These are phyloP conservation scores for Luidia sarsii DNA, from an alignment of 53 echinoderm and acorn worm genomes.

Conservation along the genomic window DNA sequence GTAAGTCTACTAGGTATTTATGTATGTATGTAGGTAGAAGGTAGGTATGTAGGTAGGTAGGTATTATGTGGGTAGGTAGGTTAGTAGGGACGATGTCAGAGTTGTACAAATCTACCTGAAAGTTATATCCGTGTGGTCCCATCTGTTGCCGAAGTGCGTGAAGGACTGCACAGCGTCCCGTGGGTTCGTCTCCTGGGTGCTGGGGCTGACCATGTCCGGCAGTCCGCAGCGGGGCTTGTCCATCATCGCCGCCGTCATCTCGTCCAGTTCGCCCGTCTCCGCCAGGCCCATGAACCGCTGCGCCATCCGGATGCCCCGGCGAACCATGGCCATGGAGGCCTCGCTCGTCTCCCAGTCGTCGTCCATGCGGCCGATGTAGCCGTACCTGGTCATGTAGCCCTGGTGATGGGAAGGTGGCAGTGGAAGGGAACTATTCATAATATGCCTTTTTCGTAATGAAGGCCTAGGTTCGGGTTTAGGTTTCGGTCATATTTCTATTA, in stretches of 20 bases:
- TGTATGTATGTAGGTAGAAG: too few relatives aligned
- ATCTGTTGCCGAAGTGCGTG: conserved; percentile 42
- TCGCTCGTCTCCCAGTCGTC: conserved; percentile 20
- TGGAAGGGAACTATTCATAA: too few relatives aligned
- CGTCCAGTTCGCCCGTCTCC: conserved; percentile 64
- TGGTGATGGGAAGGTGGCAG: too few relatives aligned
- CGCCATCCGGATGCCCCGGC: conserved; percentile 49
- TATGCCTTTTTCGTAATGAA: too few relatives aligned
- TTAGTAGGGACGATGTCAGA: too few relatives aligned
- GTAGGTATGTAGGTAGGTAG: too few relatives aligned
- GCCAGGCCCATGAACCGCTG: conserved; percentile 67
- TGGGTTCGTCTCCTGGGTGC: neutral
- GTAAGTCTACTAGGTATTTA: too few relatives aligned
- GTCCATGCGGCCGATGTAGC: conserved; percentile 44
- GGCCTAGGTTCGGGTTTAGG: too few relatives aligned
- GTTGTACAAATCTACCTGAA: conserved; percentile 58
- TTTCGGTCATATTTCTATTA: too few relatives aligned
- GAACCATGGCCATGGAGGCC: conserved; percentile 9
- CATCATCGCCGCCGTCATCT: conserved; percentile 66
- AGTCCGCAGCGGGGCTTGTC: conserved; percentile 76
- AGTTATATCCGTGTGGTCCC: conserved; percentile 57
- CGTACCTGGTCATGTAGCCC: conserved; percentile 63
- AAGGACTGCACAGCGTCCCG: neutral
- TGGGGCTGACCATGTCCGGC: conserved; percentile 34
- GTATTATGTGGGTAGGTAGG: too few relatives aligned